Base-by-base conservation (phyloP, 2,888 invertebrate genomes). In the Sylvicola fuscatus region DNA sequence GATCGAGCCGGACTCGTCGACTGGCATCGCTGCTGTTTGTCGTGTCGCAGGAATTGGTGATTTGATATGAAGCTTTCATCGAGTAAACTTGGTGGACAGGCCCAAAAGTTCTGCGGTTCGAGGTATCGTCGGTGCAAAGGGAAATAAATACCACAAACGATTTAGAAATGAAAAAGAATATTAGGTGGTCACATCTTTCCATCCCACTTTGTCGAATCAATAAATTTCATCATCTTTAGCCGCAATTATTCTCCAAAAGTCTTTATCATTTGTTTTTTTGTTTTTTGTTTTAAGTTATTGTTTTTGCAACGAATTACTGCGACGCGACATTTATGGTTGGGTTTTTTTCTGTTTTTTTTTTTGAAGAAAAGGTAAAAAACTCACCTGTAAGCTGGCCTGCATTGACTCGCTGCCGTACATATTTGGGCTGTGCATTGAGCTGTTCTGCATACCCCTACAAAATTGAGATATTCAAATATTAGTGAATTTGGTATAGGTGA, bases 301-400 rank as follows among this genome's bases (percentile, higher is more conserved):
- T n/a, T n/a, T n/a, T n/a, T n/a, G n/a, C n/a, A n/a, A n/a, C n/a
- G n/a, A n/a, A n/a, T n/a, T n/a, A n/a, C n/a, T n/a, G n/a, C n/a
- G n/a, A n/a, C n/a, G n/a, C n/a, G n/a, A n/a, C n/a, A n/a, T n/a
- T n/a, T n/a, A n/a, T n/a, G n/a, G n/a, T n/a, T n/a, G n/a, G n/a
- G n/a, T n/a, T n/a, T n/a, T n/a, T n/a, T n/a, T n/a, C n/a, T n/a
- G n/a, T n/a, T n/a, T n/a, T n/a, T n/a, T 4, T 21, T 21, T 6
- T 21, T 21, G 21, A 21, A 6, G 4, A 21, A 21, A 21, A 32
- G 11, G 34, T 26, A 21, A 13, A 26, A 14, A 27, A 32, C 26
- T 40, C 43, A 50, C 49, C 47, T 49, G 48, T 37, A 49, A 41
- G 32, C 40, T 46, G 26, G 46, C 45, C 17, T 49, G 47, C 30